Conservation (phyloP, 2,113 vertebrate species). For the Fulmarus glacialis region DNA sequence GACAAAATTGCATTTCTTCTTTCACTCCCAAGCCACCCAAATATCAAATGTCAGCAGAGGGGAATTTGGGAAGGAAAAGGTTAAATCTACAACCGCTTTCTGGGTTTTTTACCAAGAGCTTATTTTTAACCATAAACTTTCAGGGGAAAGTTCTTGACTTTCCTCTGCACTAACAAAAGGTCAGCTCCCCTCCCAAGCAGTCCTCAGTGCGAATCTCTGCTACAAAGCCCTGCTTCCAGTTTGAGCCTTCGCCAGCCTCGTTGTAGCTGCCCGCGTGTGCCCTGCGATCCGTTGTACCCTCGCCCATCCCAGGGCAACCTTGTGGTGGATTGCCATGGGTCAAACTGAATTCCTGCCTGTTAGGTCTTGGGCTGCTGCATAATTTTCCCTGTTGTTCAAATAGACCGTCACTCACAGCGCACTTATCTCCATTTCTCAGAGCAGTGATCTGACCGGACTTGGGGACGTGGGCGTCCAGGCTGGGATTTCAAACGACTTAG, state of each 20-base stretch:
- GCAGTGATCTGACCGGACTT: background rate
- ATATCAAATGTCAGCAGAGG: background rate
- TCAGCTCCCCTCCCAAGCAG: background rate
- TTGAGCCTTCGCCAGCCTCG: background rate
- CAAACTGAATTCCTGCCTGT: background rate
- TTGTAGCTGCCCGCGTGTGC: fast-evolving
- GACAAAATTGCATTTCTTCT: background rate
- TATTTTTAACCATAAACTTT: background rate
- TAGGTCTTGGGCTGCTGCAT: background rate
- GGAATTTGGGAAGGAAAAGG: background rate
- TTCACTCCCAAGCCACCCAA: background rate
- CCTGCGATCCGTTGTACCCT: background rate
- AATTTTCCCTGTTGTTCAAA: background rate
- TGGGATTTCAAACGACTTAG: background rate
- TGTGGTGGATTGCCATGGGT: fast-evolving
- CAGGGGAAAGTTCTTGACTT: background rate
- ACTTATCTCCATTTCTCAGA: background rate
- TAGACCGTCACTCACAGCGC: fast-evolving
- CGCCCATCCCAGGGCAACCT: background rate
- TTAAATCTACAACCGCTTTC: background rate
- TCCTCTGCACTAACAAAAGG: background rate
- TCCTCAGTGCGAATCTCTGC: background rate
- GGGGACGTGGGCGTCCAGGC: background rate
- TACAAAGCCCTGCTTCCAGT: background rate
- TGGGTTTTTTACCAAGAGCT: background rate